A percentile compares a stretch with the other conserved stretches of the same genome.
Evolutionary conservation across 2,797 vertebrate genomes (phyloP).

Genomic region (Natrix natrix): DNA sequence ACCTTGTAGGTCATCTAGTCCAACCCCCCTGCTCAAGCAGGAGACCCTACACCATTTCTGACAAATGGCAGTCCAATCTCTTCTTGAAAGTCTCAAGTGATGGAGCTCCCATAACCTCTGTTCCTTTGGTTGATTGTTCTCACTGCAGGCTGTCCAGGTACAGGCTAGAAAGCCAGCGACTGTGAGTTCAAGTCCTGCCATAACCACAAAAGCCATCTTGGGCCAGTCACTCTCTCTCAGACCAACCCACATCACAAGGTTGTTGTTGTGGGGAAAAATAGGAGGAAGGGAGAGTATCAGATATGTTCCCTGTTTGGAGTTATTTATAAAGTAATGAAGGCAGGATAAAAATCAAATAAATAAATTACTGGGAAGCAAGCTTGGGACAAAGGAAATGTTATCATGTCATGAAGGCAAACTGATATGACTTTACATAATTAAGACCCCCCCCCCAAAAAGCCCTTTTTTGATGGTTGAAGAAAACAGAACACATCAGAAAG

Average conservation of each 20-base stretch:
- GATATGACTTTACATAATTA: neutral
- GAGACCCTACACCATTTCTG: no score
- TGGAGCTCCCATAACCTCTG: no score
- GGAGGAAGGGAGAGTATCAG: no score
- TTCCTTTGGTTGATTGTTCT: no score
- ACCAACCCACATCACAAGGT: neutral
- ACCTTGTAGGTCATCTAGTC: no score
- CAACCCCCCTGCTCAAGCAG: no score
- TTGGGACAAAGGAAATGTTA: neutral
- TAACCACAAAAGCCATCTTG: neutral
- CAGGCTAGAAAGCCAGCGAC: neutral
- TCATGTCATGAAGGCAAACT: neutral
- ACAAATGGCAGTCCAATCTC: no score
- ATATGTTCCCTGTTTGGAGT: no score
- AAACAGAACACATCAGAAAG: neutral
- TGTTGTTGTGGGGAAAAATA: no score
- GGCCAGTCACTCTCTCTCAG: neutral
- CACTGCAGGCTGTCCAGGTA: no score
- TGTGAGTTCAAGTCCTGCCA: neutral
- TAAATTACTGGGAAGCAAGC: neutral
- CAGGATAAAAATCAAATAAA: neutral
- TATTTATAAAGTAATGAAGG: no score
- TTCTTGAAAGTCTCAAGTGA: no score
- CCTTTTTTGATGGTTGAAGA: neutral
- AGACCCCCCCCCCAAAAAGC: neutral